phyloP scores from a whole-genome alignment of 2,888 invertebrate species.

The Amphipoea lucens region DNA sequence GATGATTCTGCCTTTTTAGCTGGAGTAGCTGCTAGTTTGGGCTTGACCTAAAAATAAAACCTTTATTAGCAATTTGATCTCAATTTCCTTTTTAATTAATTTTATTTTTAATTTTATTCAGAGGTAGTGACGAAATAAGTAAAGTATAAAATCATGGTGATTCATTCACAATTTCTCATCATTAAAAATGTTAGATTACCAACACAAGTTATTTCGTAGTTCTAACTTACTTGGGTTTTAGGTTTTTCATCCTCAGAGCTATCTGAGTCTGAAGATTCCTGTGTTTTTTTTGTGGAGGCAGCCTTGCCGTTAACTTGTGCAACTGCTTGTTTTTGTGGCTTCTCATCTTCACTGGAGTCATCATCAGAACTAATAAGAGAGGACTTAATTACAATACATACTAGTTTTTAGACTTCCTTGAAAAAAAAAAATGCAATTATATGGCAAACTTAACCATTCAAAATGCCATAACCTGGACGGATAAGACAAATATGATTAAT shows the following conservation, averaged over 20 bases:
- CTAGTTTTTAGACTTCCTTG: neutral
- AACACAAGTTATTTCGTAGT: neutral
- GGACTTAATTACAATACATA: neutral
- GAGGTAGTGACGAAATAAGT: constrained; percentile 87
- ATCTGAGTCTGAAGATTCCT: constrained; percentile 83
- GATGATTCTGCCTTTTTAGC: constrained; percentile 71
- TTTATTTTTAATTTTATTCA: constrained; percentile 61
- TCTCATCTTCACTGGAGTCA: constrained; percentile 78
- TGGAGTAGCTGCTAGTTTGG: constrained; percentile 53
- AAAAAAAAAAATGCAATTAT: neutral
- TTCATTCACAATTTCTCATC: constrained; percentile 77
- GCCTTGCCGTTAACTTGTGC: constrained; percentile 79
- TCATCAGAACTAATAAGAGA: constrained; percentile 55
- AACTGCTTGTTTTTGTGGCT: constrained; percentile 72
- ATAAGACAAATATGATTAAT: neutral
- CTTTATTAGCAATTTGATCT: neutral
- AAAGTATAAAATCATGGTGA: constrained; percentile 72
- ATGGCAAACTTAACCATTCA: neutral
- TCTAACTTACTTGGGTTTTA: constrained; percentile 68
- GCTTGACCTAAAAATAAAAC: constrained; percentile 50
- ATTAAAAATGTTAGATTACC: constrained; percentile 63
- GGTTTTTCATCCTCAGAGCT: constrained; percentile 84
- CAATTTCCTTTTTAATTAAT: neutral
- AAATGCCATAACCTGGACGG: neutral
- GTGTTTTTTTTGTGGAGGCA: constrained; percentile 76